Evolutionary conservation across 2,113 vertebrate species (phyloP).

Genomic region (Ptychochromis oligacanthus): DNA sequence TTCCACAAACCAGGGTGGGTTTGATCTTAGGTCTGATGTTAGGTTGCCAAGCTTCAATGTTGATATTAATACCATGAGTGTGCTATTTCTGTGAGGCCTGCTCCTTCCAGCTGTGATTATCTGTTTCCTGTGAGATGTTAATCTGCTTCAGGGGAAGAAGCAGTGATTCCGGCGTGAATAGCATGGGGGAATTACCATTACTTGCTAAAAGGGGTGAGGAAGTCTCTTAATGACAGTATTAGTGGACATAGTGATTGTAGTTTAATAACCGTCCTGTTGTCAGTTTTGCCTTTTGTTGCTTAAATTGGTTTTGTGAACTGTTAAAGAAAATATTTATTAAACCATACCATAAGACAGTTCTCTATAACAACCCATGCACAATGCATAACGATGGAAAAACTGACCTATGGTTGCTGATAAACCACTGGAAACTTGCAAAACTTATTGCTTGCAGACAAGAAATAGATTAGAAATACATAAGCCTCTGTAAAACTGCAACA

Average conservation of each 20-base stretch:
- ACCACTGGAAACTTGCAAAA: background rate
- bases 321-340: background rate
- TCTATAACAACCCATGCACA: background rate
- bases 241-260: background rate
- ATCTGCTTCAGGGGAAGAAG: constrained; percentile 68
- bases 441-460: background rate
- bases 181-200: constrained; percentile 48
- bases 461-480: background rate
- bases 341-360: too few species aligned
- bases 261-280: background rate
- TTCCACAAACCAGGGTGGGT: constrained; percentile 31
- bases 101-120: constrained; percentile 62
- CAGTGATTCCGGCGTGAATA: constrained; percentile 57
- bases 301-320: background rate
- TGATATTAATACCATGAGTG: constrained; percentile 49
- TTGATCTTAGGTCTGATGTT: constrained; percentile 25
- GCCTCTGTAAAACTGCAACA: background rate
- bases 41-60: background rate
- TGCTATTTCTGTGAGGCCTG: constrained; percentile 52
- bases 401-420: background rate
- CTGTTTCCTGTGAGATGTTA: constrained; percentile 72
- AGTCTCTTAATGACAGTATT: constrained; percentile 7
- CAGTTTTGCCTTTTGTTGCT: background rate
- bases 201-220: constrained; percentile 23
- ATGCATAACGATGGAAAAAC: background rate